phyloP scores from a whole-genome alignment of 2,888 invertebrate genomes.

The Cryptus viduatorius region DNA sequence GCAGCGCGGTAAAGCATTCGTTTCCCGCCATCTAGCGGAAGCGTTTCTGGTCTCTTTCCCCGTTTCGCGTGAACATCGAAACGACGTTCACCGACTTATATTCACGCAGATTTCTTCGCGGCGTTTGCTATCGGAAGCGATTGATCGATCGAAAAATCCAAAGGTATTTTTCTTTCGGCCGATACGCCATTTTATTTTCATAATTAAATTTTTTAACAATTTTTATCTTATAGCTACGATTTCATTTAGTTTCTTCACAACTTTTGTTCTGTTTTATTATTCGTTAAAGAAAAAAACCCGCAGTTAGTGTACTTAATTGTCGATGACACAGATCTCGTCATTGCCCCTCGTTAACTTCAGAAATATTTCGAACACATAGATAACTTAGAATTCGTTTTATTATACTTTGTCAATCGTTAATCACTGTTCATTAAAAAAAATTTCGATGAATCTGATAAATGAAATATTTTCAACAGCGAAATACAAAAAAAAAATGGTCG shows the following conservation, averaged over 20 bases:
- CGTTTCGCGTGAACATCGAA: constrained; percentile 11
- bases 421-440: too few relatives aligned
- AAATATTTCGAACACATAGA: not conserved
- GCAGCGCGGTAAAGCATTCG: constrained; percentile 42
- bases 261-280: not conserved
- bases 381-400: too few relatives aligned
- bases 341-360: constrained; percentile 45
- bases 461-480: too few relatives aligned
- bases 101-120: constrained; percentile 53
- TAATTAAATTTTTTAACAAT: not conserved
- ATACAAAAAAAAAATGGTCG: too few relatives aligned
- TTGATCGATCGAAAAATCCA: constrained; percentile 40
- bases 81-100: not conserved
- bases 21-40: constrained; percentile 63
- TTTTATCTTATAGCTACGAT: not conserved
- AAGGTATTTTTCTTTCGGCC: not conserved
- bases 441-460: too few relatives aligned
- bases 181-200: not conserved
- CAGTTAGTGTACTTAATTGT: constrained; percentile 14
- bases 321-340: constrained; percentile 39
- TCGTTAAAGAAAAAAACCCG: not conserved
- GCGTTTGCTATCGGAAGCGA: constrained; percentile 30
- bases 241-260: not conserved
- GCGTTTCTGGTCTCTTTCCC: constrained; percentile 44
- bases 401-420: too few relatives aligned